Percentiles rank a stretch among this genome's conserved stretches.
Evolutionary conservation across 1,140 invertebrate genomes (phyloP).

Genomic region (Trachymyrmex septentrionalis): DNA sequence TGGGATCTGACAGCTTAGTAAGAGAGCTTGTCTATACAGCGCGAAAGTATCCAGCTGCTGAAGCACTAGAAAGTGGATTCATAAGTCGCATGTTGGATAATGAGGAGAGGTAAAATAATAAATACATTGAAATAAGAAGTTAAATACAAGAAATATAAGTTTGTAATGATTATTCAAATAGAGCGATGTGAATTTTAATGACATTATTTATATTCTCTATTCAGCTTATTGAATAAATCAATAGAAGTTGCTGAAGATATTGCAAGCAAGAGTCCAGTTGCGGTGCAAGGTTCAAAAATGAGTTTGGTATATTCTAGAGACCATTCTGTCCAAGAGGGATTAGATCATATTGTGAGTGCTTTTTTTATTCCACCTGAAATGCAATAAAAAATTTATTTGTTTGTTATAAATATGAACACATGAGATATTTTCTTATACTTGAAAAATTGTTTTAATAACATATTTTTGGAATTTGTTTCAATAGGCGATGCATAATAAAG

Average conservation of each 20-base stretch:
- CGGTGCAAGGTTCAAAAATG: constrained; percentile 96
- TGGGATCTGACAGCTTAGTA: constrained; percentile 95
- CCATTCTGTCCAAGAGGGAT: constrained; percentile 93
- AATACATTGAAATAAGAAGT: constrained; percentile 40
- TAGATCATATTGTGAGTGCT: constrained; percentile 94
- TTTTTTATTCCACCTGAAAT: constrained; percentile 76
- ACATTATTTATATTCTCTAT: constrained; percentile 67
- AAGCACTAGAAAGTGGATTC: constrained; percentile 92
- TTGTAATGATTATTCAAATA: background rate
- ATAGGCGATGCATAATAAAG: constrained; percentile 92
- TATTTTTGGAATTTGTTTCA: constrained; percentile 43
- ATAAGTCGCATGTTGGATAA: constrained; percentile 92
- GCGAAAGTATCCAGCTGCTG: constrained; percentile 92
- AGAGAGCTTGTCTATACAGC: constrained; percentile 96
- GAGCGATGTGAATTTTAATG: constrained; percentile 31
- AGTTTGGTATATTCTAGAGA: constrained; percentile 95
- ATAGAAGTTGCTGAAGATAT: constrained; percentile 93
- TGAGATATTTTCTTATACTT: constrained; percentile 50
- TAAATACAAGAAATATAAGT: constrained; percentile 9
- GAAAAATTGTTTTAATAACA: constrained; percentile 16
- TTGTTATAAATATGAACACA: constrained; percentile 32
- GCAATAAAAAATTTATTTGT: constrained; percentile 49
- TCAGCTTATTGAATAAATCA: constrained; percentile 90
- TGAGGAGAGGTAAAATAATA: constrained; percentile 88
- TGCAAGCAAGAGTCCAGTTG: constrained; percentile 97